Evolutionary conservation across 2,113 vertebrate species (phyloP), one percentile per base, ranked within the genome.

Genomic region (Cyrtonyx montezumae): DNA sequence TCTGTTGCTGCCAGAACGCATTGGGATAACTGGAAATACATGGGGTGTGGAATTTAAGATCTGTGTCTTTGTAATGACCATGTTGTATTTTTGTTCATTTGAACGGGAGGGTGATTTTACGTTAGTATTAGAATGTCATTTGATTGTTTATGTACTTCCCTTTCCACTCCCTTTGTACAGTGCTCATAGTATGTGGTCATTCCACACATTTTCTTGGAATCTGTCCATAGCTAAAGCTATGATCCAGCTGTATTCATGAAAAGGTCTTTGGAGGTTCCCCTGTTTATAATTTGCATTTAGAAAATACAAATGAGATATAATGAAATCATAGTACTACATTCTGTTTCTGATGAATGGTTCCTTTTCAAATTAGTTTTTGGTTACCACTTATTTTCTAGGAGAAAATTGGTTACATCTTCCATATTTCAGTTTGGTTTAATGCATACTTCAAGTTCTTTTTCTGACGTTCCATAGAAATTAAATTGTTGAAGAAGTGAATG

Each of bases 271-370:
- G 70, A 43, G 30, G 82, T 84, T 62, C 42, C 59, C 34, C 9
- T 79, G 49, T 16, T 70, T 95, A 79, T 83, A 67, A 77, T 92
- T 89, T 79, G 42, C 51, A 56, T 89, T 91, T 70, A 51, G 62
- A 84, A 68, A 19, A 62, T 87, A 55, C 56, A 79, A 58, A 79
- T 66, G 48, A 88, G 17, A 30, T 46, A 10, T 78, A 87, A 88
- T 76, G 62, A 79, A 78, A 62, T 55, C 19, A 17, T 59, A 73
- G 11, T 53, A 23, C 2, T 73, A 46, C 34, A 28, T 70, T 40
- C n/a, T 77, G 37, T 56, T 84, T 84, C 83, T 75, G 14, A 56
- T 90, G 43, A 71, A 26, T 42, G 46, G 28, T 70, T 74, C 22
- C 51, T 90, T 20, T 93, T 68, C 37, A 53, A 84, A 51, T 61